Evolutionary conservation across 2,113 vertebrate genomes (phyloP).

Genomic region (Sorex fumeus): DNA sequence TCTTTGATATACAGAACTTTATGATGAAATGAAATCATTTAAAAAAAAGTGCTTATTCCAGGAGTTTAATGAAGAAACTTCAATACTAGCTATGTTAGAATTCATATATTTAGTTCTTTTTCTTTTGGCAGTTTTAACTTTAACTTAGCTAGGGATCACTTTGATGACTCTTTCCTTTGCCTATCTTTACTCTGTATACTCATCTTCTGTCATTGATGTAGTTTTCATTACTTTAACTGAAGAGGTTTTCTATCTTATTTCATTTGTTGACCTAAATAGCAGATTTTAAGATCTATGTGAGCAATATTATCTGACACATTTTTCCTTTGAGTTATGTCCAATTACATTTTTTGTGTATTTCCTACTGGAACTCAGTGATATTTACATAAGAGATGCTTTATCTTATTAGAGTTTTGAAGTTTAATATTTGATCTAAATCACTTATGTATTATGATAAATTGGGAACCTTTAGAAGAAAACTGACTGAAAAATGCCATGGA

Average conservation of each 20-base stretch:
- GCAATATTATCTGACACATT: neutral
- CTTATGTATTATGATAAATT: neutral
- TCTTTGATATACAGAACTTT: slow-evolving; percentile 5
- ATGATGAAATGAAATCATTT: neutral
- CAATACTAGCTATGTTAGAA: neutral
- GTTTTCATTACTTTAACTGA: slow-evolving; percentile 13
- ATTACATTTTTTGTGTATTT: neutral
- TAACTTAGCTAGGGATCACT: neutral
- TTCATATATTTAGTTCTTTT: neutral
- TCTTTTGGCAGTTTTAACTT: neutral
- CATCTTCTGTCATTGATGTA: too few relatives aligned
- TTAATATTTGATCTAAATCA: slow-evolving; percentile 21
- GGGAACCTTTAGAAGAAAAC: neutral
- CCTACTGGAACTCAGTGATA: neutral
- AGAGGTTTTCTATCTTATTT: neutral
- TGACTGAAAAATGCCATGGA: neutral
- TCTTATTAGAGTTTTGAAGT: slow-evolving; percentile 1
- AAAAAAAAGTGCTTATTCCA: neutral
- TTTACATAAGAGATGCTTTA: neutral
- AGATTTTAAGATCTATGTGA: slow-evolving; percentile 20
- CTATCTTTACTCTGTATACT: neutral
- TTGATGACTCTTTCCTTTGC: neutral
- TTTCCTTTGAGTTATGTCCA: slow-evolving; percentile 20
- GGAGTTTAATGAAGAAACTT: neutral
- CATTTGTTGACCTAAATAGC: neutral